Evolutionary conservation across 2,888 invertebrate species (phyloP).

Genomic region (Melolontha melolontha): DNA sequence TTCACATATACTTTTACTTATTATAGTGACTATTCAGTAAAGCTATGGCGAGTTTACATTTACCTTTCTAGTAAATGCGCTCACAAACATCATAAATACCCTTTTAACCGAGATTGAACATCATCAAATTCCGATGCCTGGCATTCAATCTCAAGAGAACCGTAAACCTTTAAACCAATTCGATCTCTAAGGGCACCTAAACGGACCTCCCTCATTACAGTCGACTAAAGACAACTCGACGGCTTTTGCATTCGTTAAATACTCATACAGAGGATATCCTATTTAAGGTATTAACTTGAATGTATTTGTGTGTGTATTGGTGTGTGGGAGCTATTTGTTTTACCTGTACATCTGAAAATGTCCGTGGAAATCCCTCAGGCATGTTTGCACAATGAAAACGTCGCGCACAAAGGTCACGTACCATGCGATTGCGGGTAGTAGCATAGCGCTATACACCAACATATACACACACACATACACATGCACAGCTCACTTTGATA

Average conservation of each 20-base stretch:
- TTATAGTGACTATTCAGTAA: neutral
- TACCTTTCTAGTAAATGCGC: neutral
- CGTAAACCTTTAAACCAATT: slow-evolving; percentile 28
- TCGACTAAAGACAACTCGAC: slow-evolving; percentile 8
- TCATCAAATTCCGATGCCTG: neutral
- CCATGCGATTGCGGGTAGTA: slow-evolving; percentile 57
- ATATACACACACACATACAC: slow-evolving; percentile 33
- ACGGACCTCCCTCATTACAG: slow-evolving; percentile 20
- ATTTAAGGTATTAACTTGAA: no score
- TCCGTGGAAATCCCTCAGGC: slow-evolving; percentile 61
- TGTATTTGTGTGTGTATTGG: neutral
- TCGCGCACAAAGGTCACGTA: slow-evolving; percentile 60
- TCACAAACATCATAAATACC: neutral
- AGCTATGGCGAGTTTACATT: neutral
- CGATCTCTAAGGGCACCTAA: slow-evolving; percentile 10
- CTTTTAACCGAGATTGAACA: slow-evolving; percentile 11
- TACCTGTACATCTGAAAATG: slow-evolving; percentile 62
- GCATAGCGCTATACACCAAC: slow-evolving; percentile 57
- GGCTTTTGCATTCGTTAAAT: slow-evolving; percentile 7
- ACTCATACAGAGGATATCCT: neutral
- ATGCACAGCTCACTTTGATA: slow-evolving; percentile 55
- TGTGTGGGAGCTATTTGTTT: slow-evolving; percentile 42
- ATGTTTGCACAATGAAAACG: slow-evolving; percentile 58
- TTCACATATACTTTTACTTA: no score
- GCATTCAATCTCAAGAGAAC: slow-evolving; percentile 3